These are phyloP conservation scores for Drosophila pruinosa DNA, from an alignment of 1,140 invertebrate species.

Conservation along the genomic window DNA sequence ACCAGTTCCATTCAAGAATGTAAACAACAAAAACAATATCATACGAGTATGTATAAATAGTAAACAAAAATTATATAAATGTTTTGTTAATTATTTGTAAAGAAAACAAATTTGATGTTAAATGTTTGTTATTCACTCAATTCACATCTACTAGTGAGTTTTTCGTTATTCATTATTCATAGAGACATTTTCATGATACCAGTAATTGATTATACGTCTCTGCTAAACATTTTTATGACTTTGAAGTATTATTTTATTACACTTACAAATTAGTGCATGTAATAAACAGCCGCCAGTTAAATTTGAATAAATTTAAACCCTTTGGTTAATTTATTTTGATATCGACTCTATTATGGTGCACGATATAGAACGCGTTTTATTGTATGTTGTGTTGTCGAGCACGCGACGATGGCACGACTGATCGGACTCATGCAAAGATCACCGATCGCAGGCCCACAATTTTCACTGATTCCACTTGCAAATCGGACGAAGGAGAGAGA, in stretches of 20 bases:
- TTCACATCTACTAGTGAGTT: slow-evolving; percentile 12
- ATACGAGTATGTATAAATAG: too few relatives aligned
- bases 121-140: slow-evolving; percentile 18
- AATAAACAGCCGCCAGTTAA: slow-evolving; percentile 4
- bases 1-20: not conserved
- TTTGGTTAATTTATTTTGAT: slow-evolving; percentile 19
- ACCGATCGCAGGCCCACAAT: not conserved
- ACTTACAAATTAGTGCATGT: slow-evolving; percentile 33
- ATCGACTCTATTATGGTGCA: slow-evolving; percentile 11
- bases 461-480: slow-evolving; percentile 26
- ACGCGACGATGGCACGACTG: slow-evolving; percentile 42
- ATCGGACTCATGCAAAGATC: slow-evolving; percentile 13
- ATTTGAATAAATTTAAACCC: slow-evolving; percentile 17
- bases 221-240: not conserved
- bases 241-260: slow-evolving; percentile 8
- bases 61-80: not conserved
- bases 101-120: not conserved
- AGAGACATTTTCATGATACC: slow-evolving; percentile 4
- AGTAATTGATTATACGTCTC: not conserved
- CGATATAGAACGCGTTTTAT: slow-evolving; percentile 20
- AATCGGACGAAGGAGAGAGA: slow-evolving; percentile 23
- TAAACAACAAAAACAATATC: not conserved
- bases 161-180: not conserved
- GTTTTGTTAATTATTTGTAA: not conserved
- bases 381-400: slow-evolving; percentile 22